These are phyloP conservation scores for Homarus americanus DNA, from an alignment of 1,140 invertebrate genomes.

Conservation along the genomic window DNA sequence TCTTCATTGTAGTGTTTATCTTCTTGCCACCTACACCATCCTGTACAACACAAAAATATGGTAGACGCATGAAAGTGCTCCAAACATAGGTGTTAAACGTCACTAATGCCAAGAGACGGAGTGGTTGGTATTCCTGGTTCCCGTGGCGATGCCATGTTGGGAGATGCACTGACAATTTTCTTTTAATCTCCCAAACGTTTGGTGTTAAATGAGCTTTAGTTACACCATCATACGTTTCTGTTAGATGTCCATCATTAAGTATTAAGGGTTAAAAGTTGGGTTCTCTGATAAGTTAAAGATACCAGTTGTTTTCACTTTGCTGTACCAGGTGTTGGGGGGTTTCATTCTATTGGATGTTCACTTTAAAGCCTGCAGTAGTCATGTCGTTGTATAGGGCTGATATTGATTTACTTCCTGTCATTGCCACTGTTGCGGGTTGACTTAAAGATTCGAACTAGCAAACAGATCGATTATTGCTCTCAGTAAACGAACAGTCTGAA, in stretches of 20 bases:
- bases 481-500: neutral
- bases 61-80: too few relatives aligned
- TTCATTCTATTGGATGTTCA: neutral
- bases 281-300: neutral
- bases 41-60: too few relatives aligned
- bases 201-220: neutral
- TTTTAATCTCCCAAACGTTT: neutral
- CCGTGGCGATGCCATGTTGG: slow-evolving; percentile 59
- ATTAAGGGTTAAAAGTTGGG: neutral
- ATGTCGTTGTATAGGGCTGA: neutral
- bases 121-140: slow-evolving; percentile 25
- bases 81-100: neutral
- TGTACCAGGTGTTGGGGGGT: slow-evolving; percentile 31
- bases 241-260: too few relatives aligned
- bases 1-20: neutral
- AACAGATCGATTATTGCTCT: neutral
- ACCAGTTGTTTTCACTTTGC: slow-evolving; percentile 22
- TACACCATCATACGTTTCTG: too few relatives aligned
- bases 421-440: too few relatives aligned
- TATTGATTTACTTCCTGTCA: neutral
- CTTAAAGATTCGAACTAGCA: too few relatives aligned
- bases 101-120: slow-evolving; percentile 1
- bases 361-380: neutral
- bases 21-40: neutral
- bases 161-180: slow-evolving; percentile 35